Base-by-base conservation (phyloP, 2,888 invertebrate genomes). In the Mesoligia furuncula region DNA sequence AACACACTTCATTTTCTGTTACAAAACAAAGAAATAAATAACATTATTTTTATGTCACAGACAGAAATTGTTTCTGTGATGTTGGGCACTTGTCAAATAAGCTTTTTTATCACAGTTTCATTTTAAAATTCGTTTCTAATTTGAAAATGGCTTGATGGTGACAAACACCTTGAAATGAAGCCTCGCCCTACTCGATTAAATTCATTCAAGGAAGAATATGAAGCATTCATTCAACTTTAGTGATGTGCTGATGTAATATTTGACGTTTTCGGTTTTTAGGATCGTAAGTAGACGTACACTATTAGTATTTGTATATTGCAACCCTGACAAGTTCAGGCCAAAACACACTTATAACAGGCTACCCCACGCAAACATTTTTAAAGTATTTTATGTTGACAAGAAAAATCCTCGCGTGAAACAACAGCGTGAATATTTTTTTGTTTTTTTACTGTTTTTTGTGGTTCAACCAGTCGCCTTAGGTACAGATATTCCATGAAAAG, bases 1-100 rank as follows among this genome's bases (percentile, higher is more conserved):
- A 78, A 90, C 85, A 89, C 88, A 90, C 91, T 91, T 94, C 95
- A 96, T 95, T 91, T 91, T 95, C 89, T 91, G 88, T 80, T 90
- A 90, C 64, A 87, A 84, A 89, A 83, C 78, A 80, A 76, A 75
- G 57, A 81, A 81, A 77, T 77, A 15, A 59, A 72, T 73, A 68
- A 73, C 83, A 81, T 87, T 80, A 83, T 79, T 73, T 77, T 76
- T 59, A 70, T 78, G 73, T 69, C 48, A 79, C 54, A 7, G 20
- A 73, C 48, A 54, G 20, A 27, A 64, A 62, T 72, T 48, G 57
- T 20, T 80, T 70, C 62, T 62, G 39, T 76, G 65, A 61, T 77
- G 48, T 61, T 54, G 31, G 27, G 61, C 54, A 81, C 73, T 59
- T 75, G 79, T 87, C 85, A 76, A 85, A 81, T 57, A 51, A 71